Evolutionary conservation across 1,140 invertebrate genomes (phyloP), one percentile per base, ranked within the genome.

Genomic region (Platyscapa corneri): DNA sequence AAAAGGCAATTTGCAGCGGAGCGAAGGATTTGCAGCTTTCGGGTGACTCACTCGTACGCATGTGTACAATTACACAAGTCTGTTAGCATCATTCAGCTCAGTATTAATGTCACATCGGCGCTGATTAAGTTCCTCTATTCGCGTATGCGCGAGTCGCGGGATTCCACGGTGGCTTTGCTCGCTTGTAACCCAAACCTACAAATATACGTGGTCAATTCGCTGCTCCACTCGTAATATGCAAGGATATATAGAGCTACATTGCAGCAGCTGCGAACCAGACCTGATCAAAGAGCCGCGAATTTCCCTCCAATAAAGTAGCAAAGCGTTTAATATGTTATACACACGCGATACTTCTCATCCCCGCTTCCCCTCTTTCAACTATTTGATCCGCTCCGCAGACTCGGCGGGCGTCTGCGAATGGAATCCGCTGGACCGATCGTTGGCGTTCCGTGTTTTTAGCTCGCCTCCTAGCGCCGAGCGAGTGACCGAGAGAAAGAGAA

Each of bases 331-430:
- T 83, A 32, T 37, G n/a, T n/a, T 18, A 49, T 0, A 27, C 77
- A 76, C 85, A 53, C 79, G 81, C 77, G 76, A 82, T 82, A 46
- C 27, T 16, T 32, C 46, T 46, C n/a, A 27, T 49, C 23, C 84
- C 18, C 53, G 53, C 7, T n/a, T n/a, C n/a, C n/a, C n/a, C 7
- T 23, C 56, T 60, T 60, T 60, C 56, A 60, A 27, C 56, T 60
- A 27, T 86, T 87, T 86, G 78, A 87, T 87, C 85, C 84, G 39
- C 49, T 56, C 65, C 53, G 64, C 79, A 86, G 87, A 89, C 87
- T 89, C 88, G 84, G 84, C 82, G 86, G 84, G 84, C 87, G 83
- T 65, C 86, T 86, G 85, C 87, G 86, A 87, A 89, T 87, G 87
- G 84, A 87, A 86, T 89, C 87, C 86, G 87, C 83, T 86, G 86